Base-by-base conservation (phyloP, 1,140 invertebrate species). In the Calliphora vicina region DNA sequence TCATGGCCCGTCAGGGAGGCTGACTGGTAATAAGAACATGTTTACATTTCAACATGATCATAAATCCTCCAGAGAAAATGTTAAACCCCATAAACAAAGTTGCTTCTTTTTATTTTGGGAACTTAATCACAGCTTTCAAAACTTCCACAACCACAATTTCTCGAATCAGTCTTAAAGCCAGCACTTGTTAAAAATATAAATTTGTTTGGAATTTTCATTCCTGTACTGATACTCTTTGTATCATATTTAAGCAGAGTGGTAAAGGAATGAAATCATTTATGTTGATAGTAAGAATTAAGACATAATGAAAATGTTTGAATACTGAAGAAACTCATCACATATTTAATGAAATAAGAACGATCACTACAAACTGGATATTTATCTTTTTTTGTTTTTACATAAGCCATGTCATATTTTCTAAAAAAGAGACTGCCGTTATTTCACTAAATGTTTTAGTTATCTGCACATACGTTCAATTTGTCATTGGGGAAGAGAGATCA, bases 41-140 rank as follows among this genome's bases (percentile, higher is more conserved):
- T 87, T 87, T 85, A 86, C 87, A 88, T 88, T 88, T 88, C 87
- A 88, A 86, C 87, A 85, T 84, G 80, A 74, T 84, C 87, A 88
- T 88, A 88, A 88, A 88, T 88, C 84, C 85, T 85, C 86, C 84
- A 85, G n/a, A n/a, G n/a, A 76, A 83, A 20, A 45, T 85, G 84
- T 74, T 85, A 85, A 87, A 88, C 87, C 86, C 82, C 82, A 81
- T n/a, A 50, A 23, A 50, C 45, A 3, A 76, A 76, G 13, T 27
- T 73, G 23, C 15, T 20, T 29, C 26, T 57, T 81, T 76, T 73
- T 81, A 82, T 78, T 84, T 84, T 83, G 71, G 61, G 23, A 78
- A 45, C 42, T 78, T 78, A 78, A 78, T 78, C 82, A 72, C 42
- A 17, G 74, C 74, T 78, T 78, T 78, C 74, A 78, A 78, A 78